Base-by-base conservation (phyloP, 2,888 invertebrate genomes). In the Byasa hedistus region DNA sequence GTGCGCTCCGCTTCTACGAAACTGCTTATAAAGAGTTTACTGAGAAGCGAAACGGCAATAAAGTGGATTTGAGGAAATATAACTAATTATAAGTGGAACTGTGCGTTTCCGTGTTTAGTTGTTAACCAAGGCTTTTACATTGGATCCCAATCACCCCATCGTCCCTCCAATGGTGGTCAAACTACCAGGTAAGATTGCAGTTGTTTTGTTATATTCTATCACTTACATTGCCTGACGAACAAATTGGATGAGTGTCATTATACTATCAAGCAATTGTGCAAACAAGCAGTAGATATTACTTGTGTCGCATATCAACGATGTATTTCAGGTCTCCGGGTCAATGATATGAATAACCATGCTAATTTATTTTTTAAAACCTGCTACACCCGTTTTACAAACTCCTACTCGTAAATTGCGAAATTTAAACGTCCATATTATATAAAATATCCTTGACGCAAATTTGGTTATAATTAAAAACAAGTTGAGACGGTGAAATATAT, bases 161-260 rank as follows among this genome's bases (percentile, higher is more conserved):
- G 79, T 85, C 86, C 91, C 91, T 89, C 87, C 86, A 87, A 91
- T 91, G 91, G 91, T 91, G 91, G 91, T 90, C 75, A 91, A 89
- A 83, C 86, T 91, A 83, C 91, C 91, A 89, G 91, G 91, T 91
- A 71, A 89, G 86, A 75, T 67, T 66, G 17, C 64, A 27, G 24
- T 68, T 63, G 57, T 21, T 63, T 57, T 32, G 32, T 48, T 24
- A 51, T 58, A 21, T 39, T 51, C 21, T 7, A 5, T 19, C 0
- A 48, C 48, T 51, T 51, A 21, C 3, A 21, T 21, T 21, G 21
- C n/a, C 7, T 0, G 19, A 21, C 21, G 4, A 5, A n/a, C n/a
- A 21, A 44, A 51, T n/a, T 19, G 8, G 51, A 21, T 21, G 51
- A 51, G 21, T 10, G n/a, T 55, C 36, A 39, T 61, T 19, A 55